A percentile compares a stretch with the other conserved stretches of the same genome.
phyloP scores from a whole-genome alignment of 2,113 vertebrate species.

The western clawed frog (Xenopus tropicalis) region DNA sequence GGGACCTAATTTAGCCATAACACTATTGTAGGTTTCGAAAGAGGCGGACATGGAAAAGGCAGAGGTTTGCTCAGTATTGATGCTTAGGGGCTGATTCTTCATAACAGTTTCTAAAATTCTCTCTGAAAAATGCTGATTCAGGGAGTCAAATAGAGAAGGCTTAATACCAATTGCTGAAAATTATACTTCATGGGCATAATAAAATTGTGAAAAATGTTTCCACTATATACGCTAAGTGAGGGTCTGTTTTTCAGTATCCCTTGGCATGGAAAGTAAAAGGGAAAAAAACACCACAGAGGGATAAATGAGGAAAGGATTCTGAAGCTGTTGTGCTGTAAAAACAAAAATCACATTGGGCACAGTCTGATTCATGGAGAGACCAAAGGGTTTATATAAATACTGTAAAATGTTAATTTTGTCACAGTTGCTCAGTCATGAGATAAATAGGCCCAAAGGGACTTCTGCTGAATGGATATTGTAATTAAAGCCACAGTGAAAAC shows the following conservation, averaged over 20 bases:
- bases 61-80: conserved; percentile 62
- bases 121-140: conserved; percentile 60
- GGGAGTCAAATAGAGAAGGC: conserved; percentile 33
- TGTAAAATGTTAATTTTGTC: too few species aligned
- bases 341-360: too few species aligned
- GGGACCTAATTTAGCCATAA: conserved; percentile 75
- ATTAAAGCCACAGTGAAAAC: not conserved
- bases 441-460: not conserved
- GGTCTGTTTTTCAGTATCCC: conserved; percentile 3
- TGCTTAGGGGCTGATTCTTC: conserved; percentile 61
- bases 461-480: not conserved
- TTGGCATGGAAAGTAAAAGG: not conserved
- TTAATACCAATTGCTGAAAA: conserved; percentile 35
- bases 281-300: not conserved
- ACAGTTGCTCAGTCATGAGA: too few species aligned
- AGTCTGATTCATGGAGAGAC: too few species aligned
- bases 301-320: too few species aligned
- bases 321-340: too few species aligned
- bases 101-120: conserved; percentile 58
- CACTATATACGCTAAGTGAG: not conserved
- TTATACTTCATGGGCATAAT: conserved; percentile 32
- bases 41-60: conserved; percentile 61
- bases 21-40: conserved; percentile 70
- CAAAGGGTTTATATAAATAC: too few species aligned
- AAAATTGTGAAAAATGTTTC: conserved; percentile 28